Base-by-base conservation (phyloP, 2,888 invertebrate genomes). In the Phengaris alcon region DNA sequence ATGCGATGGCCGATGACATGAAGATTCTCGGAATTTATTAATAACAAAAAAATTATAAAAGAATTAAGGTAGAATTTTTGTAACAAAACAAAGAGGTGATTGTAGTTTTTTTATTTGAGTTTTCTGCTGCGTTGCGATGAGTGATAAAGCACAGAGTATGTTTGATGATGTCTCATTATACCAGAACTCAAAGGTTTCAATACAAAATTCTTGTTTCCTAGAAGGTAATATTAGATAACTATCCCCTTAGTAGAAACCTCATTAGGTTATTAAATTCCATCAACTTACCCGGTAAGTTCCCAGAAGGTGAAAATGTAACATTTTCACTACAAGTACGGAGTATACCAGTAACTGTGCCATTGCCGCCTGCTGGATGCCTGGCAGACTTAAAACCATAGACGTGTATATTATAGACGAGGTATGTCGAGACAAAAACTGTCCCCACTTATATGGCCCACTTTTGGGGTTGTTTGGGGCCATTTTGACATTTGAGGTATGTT, bases 1-100 rank as follows among this genome's bases (percentile, higher is more conserved):
- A 64, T 10, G 59, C 59, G 59, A 59, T 44, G 64, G 59, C 22
- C 35, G 59, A 44, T 64, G 64, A 64, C 64, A 64, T 64, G 64
- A 64, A 64, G 35, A 35, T 64, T 64, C 64, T 64, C 22, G 64
- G 64, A 64, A 64, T 12, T 52, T 52, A 52, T 52, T 52, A 52
- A 64, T 64, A 35, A 44, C 6, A 64, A 64, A 64, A 59, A 57
- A 64, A 35, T 1, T 22, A 57, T 57, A 6, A 35, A 64, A 44
- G 64, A 44, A 64, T 64, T 10, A 44, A 64, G 64, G 64, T 44
- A 9, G 10, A n/a, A 35, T 35, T 64, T 22, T 64, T 64, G 6
- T 44, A 13, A 10, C 5, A 35, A 64, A 59, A 64, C 64, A 64
- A 64, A 64, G 22, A 59, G 59, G 64, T 12, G 64, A 64, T 64